phyloP scores from a whole-genome alignment of 2,888 invertebrate genomes.

The Apantesis nais region DNA sequence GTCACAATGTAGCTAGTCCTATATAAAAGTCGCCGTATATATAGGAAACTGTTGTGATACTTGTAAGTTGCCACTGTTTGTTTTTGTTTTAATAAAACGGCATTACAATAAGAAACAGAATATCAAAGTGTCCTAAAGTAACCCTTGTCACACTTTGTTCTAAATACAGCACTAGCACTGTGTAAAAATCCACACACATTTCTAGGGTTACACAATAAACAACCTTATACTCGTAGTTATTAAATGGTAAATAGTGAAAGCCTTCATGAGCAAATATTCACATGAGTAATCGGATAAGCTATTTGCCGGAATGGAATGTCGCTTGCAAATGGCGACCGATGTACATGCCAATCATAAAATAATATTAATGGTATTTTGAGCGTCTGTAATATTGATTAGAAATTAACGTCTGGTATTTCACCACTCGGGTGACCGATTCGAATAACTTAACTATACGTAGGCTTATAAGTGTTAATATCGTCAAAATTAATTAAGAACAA shows the following conservation, averaged over 20 bases:
- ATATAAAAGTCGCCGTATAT: too few relatives aligned
- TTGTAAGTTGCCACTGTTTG: too few relatives aligned
- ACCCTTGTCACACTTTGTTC: too few relatives aligned
- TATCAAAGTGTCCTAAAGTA: too few relatives aligned
- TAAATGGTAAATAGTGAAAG: not conserved
- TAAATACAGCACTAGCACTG: not conserved
- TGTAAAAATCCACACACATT: not conserved
- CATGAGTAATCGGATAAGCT: not conserved
- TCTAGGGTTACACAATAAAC: not conserved
- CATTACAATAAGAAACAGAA: too few relatives aligned
- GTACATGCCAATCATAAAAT: constrained; percentile 2
- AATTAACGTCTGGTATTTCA: constrained; percentile 8
- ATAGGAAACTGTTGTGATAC: too few relatives aligned
- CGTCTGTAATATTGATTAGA: constrained; percentile 18
- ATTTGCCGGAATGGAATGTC: not conserved
- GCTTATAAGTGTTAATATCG: not conserved
- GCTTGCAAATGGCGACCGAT: constrained; percentile 1
- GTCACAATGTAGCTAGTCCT: too few relatives aligned
- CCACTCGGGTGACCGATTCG: not conserved
- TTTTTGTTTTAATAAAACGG: too few relatives aligned
- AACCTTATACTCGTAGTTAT: not conserved
- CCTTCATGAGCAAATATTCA: not conserved
- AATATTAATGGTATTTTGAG: constrained; percentile 12
- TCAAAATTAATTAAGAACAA: not conserved
- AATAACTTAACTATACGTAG: not conserved